Evolutionary conservation across 2,888 invertebrate genomes (phyloP), one percentile per base, ranked within the genome.

Genomic region (Hoplodrina ambigua): DNA sequence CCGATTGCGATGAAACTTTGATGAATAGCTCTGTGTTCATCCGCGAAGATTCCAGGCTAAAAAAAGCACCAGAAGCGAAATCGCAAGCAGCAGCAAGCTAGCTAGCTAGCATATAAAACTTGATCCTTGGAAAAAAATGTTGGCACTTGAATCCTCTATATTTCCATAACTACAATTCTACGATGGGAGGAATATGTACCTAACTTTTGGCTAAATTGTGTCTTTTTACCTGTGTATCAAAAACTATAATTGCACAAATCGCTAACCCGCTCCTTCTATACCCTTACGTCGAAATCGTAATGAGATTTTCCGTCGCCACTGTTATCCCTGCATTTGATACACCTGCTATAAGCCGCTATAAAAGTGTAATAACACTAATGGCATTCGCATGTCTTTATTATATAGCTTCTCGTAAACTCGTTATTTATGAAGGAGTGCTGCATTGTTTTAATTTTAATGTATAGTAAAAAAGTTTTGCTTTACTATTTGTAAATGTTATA

Each of bases 361-460:
- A 93, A 94, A 92, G 81, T 90, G 90, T 93, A 93, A 94, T 94
- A 94, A 90, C 89, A 88, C 92, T 94, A 94, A 94, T 94, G 93
- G 94, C 88, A 84, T 94, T 94, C 89, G 90, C 93, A 91, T 94
- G 94, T 94, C 90, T 92, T 91, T 92, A 92, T 94, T 94, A 92
- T 93, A 92, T 88, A 87, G 86, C 88, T 78, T 89, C 90, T 92
- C 91, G 89, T 94, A 93, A 94, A 94, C 85, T 68, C 75, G 85
- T 91, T 90, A 93, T 93, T 92, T 92, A 93, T 93, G 87, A 88
- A 88, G 84, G 88, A 78, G 84, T 77, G 83, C 75, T 88, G 87
- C 84, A 91, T 91, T 92, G 89, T 92, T 92, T 91, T 90, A 90
- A 88, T 91, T 90, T 87, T 86, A 81, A 85, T 85, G 70, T 66